Base-by-base conservation (phyloP, 2,113 vertebrate genomes). In the Fulica atra region DNA sequence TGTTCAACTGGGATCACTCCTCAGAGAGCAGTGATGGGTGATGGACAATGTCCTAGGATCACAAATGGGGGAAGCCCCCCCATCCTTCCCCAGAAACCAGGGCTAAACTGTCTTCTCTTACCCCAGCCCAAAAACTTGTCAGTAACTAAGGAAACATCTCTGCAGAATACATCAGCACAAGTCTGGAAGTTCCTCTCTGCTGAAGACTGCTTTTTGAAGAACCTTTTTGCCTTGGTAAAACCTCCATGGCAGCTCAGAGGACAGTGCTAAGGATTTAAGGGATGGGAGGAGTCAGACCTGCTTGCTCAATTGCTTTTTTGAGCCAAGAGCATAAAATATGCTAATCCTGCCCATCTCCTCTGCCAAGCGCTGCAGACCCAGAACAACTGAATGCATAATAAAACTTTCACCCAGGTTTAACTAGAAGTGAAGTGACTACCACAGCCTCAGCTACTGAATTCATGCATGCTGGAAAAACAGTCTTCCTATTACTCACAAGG, bases 301-400 rank as follows among this genome's bases (percentile, higher is more conserved):
- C 88, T 84, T 79, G 80, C 17, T 92, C 35, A 64, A 60, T 61
- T 80, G 51, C 4, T 1, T 85, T 74, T 68, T 71, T 44, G 24
- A 91, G 90, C 73, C 86, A 81, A 65, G 11, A 81, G 81, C 36
- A 81, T 46, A 56, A 87, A 88, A 94, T 66, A 93, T 57, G 46
- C 77, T 96, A 93, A 92, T 92, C 31, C 31, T 94, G 88, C 65
- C 88, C 88, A 87, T 72, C 61, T 90, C 84, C 53, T 72, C 56
- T 79, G 86, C 81, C 86, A 94, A 84, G 69, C 6, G 1, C 80
- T 88, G 86, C 65, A 89, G 57, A 91, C 59, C 77, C 63, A 42
- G 61, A 91, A 92, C 51, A 59, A 88, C 61, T 24, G 25, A 92
- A 92, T 71, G 61, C 53, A 93, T 78, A 95, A 94, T 57, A 84